Evolutionary conservation across 1,140 invertebrate genomes (phyloP), one percentile per base, ranked within the genome.

Genomic region (Macrocentrus cingulum): DNA sequence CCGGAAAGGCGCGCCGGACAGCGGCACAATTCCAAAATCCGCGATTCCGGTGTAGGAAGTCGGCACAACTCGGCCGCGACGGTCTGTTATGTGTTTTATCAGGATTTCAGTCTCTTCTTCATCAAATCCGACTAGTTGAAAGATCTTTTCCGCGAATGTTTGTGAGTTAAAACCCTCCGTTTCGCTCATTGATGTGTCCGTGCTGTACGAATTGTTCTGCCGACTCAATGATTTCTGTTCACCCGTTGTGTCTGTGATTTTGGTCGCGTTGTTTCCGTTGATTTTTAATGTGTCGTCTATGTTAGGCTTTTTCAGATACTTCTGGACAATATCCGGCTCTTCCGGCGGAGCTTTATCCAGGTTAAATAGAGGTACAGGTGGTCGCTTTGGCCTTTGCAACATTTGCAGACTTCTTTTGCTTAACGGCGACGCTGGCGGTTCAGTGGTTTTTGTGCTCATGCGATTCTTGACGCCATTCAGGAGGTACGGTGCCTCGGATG

Each of bases 11-110:
- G 65, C 54, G 2, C 72, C 70, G 2, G 75, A 60, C 9, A 78
- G 48, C 15, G 84, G 83, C 1, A 86, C 80, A 6, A 87, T 74
- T 1, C 76, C 81, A 67, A 81, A 87, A 68, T 88, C 85, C 19
- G 84, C 77, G 5, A 82, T 70, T 56, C 80, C 82, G 8, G 63
- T 68, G 18, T 76, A 84, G 19, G 57, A 71, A 11, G 66, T 65
- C 2, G 71, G 60, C 1, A 84, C 77, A 1, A 85, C 42, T 64
- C 73, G 65, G 16, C 82, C 84, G 48, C 82, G 81, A n/a, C 79
- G 69, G 2, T 69, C 70, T 25, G 62, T 60, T 36, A 84, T 82
- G 18, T 76, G 73, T 46, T 68, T 68, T 11, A 67, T 58, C 19
- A 81, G 59, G 22, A 73, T 65, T 1, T 66, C 55, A 41, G 64